These are phyloP conservation scores for Sus cebifrons DNA, from an alignment of 2,797 vertebrate genomes.

Conservation along the genomic window DNA sequence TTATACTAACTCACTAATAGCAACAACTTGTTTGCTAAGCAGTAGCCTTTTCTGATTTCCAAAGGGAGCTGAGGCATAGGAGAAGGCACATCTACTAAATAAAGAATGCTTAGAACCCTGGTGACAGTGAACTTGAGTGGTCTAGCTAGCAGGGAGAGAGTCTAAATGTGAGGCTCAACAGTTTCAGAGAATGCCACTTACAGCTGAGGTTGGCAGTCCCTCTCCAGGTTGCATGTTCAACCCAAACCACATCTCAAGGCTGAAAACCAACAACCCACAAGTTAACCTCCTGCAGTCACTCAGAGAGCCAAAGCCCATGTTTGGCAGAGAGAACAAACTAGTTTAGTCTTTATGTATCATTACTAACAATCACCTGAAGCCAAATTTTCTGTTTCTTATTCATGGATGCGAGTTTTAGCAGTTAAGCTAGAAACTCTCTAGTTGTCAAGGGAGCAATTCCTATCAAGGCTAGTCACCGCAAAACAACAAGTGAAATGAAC, in stretches of 20 bases:
- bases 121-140: slow-evolving; percentile 10
- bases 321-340: slow-evolving; percentile 65
- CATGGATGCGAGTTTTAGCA: slow-evolving; percentile 28
- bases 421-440: slow-evolving; percentile 35
- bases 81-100: neutral
- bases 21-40: slow-evolving; percentile 41
- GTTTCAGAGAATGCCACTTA: slow-evolving; percentile 59
- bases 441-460: slow-evolving; percentile 26
- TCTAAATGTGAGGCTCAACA: slow-evolving; percentile 49
- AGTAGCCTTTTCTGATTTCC: slow-evolving; percentile 22
- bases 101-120: neutral
- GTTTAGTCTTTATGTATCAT: slow-evolving; percentile 42
- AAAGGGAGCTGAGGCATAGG: slow-evolving; percentile 5
- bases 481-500: slow-evolving; percentile 39
- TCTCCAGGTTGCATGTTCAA: slow-evolving; percentile 65
- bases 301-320: slow-evolving; percentile 42
- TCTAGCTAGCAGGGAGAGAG: neutral
- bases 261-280: slow-evolving; percentile 78
- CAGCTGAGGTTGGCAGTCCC: slow-evolving; percentile 55
- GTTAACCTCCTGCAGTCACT: slow-evolving; percentile 68
- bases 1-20: slow-evolving; percentile 38
- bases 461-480: slow-evolving; percentile 44
- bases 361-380: slow-evolving; percentile 56
- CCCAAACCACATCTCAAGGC: slow-evolving; percentile 74
- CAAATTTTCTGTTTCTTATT: slow-evolving; percentile 46